Percentiles rank a stretch among this genome's conserved stretches.
Evolutionary conservation across 2,797 vertebrate species (phyloP).

Genomic region (Ciconia nigra): DNA sequence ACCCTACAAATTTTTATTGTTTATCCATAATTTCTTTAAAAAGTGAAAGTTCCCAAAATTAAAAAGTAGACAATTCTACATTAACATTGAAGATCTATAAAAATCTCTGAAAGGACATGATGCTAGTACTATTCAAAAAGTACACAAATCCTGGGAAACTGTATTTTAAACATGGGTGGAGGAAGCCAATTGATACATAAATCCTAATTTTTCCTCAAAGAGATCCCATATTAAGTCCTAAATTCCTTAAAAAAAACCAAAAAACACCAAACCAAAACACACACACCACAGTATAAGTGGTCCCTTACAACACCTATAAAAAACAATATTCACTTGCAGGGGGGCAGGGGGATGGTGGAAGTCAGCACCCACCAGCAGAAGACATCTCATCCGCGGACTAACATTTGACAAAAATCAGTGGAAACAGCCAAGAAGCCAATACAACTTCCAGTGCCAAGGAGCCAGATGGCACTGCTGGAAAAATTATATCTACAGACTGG

Average conservation of each 20-base stretch:
- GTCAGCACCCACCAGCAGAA: constrained; percentile 47
- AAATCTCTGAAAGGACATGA: not conserved
- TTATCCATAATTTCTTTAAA: not conserved
- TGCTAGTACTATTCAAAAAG: not conserved
- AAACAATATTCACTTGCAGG: constrained; percentile 1
- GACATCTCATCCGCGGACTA: constrained; percentile 54
- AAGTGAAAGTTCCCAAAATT: not conserved
- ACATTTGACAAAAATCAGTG: constrained; percentile 73
- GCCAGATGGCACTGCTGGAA: constrained; percentile 81
- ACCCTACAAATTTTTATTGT: not conserved
- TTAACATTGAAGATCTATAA: not conserved
- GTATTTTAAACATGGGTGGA: not conserved
- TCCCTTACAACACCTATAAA: constrained; percentile 34
- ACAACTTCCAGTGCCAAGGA: constrained; percentile 77
- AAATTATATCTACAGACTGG: constrained; percentile 80
- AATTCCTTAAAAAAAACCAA: not conserved
- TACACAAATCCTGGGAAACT: not conserved
- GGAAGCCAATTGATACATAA: not conserved
- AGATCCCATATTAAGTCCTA: not conserved
- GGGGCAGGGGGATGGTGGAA: not conserved
- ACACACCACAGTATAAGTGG: not conserved
- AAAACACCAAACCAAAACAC: too few species aligned
- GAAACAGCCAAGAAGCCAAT: constrained; percentile 72
- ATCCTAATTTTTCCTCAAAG: not conserved
- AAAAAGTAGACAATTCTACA: not conserved